Evolutionary conservation across 2,888 invertebrate species (phyloP).

Genomic region (Agonopterix subpropinquella): DNA sequence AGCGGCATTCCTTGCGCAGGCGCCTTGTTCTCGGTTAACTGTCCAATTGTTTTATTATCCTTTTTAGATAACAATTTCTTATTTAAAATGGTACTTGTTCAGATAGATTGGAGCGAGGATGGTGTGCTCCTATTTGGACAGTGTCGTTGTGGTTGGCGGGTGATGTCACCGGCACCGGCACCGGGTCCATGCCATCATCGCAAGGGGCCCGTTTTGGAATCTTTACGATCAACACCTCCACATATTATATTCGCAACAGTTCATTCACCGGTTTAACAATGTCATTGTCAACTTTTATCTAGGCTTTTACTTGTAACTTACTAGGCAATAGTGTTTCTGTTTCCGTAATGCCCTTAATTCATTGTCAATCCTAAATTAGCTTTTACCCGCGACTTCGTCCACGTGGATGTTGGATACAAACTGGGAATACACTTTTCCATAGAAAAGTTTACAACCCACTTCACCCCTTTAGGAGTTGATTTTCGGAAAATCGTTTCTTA

Average conservation of each 20-base stretch:
- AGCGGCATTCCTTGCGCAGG: slow-evolving; percentile 53
- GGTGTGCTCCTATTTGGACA: slow-evolving; percentile 43
- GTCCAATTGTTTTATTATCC: slow-evolving; percentile 55
- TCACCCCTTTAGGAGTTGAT: too few species aligned
- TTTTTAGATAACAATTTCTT: slow-evolving; percentile 50
- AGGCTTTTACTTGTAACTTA: slow-evolving; percentile 11
- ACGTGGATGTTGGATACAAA: too few species aligned
- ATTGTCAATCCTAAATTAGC: too few species aligned
- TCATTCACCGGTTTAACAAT: slow-evolving; percentile 60
- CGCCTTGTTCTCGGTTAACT: slow-evolving; percentile 47
- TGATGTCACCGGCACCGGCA: slow-evolving; percentile 51
- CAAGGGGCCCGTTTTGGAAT: slow-evolving; percentile 59
- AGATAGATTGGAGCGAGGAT: slow-evolving; percentile 16
- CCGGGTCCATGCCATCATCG: slow-evolving; percentile 43
- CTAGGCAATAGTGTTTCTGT: too few species aligned
- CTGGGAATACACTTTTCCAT: too few species aligned
- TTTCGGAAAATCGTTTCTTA: too few species aligned
- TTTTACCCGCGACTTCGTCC: too few species aligned
- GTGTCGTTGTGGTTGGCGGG: slow-evolving; percentile 33
- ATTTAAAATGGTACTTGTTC: slow-evolving; percentile 45
- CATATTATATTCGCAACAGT: slow-evolving; percentile 46
- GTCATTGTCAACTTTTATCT: slow-evolving; percentile 51
- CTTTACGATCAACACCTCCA: slow-evolving; percentile 70
- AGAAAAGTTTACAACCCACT: too few species aligned
- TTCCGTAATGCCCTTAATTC: too few species aligned